Percentiles rank a stretch among this genome's conserved stretches.
phyloP scores from a whole-genome alignment of 2,797 vertebrate species.

The Tinamus major region DNA sequence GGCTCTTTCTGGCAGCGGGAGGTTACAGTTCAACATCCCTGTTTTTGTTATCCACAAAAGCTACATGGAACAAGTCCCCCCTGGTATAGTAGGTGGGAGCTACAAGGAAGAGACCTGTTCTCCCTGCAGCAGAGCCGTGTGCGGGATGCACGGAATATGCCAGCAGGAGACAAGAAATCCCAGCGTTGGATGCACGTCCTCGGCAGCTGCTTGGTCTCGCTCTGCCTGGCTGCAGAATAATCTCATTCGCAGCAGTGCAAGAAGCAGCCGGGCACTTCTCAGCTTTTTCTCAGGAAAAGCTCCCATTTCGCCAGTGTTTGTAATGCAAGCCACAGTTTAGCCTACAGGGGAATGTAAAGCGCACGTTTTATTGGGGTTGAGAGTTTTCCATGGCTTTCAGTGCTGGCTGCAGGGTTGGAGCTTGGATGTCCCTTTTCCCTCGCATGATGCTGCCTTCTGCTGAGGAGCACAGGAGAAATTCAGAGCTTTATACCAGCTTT shows the following conservation, averaged over 20 bases:
- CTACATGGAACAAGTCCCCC: not conserved
- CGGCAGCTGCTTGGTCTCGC: constrained; percentile 12
- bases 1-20: constrained; percentile 17
- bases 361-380: not conserved
- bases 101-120: constrained; percentile 14
- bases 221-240: not conserved
- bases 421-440: not conserved
- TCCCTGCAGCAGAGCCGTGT: constrained; percentile 16
- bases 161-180: not conserved
- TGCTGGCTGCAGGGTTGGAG: not conserved
- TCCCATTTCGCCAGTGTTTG: not conserved
- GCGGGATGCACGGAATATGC: not conserved
- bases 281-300: not conserved
- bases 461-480: not conserved
- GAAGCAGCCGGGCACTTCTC: not conserved
- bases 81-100: not conserved
- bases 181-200: not conserved
- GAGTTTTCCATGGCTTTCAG: not conserved
- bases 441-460: not conserved
- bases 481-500: not conserved
- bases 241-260: not conserved
- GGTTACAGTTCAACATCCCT: constrained; percentile 26
- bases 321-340: not conserved
- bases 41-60: constrained; percentile 14
- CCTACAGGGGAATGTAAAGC: not conserved